Evolutionary conservation across 1,140 invertebrate genomes (phyloP).

Genomic region (Drosophila kohkoa): DNA sequence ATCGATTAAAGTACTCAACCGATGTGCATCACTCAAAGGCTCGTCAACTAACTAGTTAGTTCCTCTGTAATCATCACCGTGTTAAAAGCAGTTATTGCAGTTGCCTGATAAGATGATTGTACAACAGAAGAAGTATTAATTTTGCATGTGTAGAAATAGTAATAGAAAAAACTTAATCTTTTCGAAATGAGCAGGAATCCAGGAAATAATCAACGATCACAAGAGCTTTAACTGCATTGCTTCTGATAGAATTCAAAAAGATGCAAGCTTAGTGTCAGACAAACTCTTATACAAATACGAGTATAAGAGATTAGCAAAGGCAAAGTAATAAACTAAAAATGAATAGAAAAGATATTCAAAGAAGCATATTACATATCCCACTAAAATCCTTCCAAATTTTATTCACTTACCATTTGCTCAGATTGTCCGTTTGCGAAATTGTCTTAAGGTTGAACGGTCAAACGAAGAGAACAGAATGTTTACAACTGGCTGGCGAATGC

Average conservation of each 20-base stretch:
- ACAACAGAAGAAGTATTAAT: not conserved
- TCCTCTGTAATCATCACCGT: not conserved
- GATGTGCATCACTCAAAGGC: not conserved
- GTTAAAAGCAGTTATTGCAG: not conserved
- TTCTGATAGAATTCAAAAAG: no score
- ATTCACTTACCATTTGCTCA: not conserved
- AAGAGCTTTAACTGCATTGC: not conserved
- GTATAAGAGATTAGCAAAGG: not conserved
- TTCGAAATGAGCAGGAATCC: not conserved
- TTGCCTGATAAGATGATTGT: not conserved
- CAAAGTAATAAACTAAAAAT: not conserved
- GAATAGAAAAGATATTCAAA: not conserved
- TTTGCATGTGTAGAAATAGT: not conserved
- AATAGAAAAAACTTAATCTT: not conserved
- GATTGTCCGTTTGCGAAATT: slow-evolving; percentile 1
- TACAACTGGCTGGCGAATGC: slow-evolving; percentile 27
- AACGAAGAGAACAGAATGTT: slow-evolving; percentile 34
- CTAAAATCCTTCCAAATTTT: not conserved
- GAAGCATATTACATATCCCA: not conserved
- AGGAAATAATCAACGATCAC: slow-evolving; percentile 1
- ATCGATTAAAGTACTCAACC: not conserved
- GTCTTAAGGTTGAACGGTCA: slow-evolving; percentile 7
- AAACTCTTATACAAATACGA: not conserved
- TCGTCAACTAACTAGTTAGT: not conserved
- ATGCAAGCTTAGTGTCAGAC: not conserved